Base-by-base conservation (phyloP, 2,113 vertebrate genomes). In the Andinoacara biseriatus region DNA sequence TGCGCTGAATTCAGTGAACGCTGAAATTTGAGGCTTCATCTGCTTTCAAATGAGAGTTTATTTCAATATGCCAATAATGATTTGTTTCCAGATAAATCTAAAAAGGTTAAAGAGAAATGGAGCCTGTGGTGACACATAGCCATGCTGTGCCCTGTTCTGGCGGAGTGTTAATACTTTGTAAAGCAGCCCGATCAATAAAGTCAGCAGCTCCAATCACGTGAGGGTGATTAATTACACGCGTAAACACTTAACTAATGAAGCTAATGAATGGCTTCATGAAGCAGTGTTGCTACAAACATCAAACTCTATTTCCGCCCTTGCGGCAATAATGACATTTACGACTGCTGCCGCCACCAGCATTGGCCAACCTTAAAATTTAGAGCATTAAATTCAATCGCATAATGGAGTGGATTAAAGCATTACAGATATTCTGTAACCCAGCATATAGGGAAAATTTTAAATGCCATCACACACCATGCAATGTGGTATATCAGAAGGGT, bases 261-360 rank as follows among this genome's bases (percentile, higher is more conserved):
- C 72, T 81, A 81, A 87, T 83, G 76, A 87, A 81, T 1, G 33
- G 79, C 77, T 75, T 74, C 72, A 69, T 84, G 31, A 77, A 85
- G 83, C 33, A 26, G 17, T 18, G 6, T 38, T 43, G 40, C 69
- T 49, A 49, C 59, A 85, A 72, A 84, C 63, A 43, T 61, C 52
- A 38, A 26, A 60, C 40, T n/a, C 24, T 4, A 5, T 74, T 40
- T 29, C 26, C 58, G n/a, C 49, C 78, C 83, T 22, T 7, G 13
- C 57, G 60, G 62, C 76, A 29, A 57, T 31, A 46, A 54, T 60
- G 69, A 76, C 65, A 79, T 85, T 69, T 69, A 67, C 22, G 7
- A 14, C 77, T 49, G 17, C 14, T 76, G 67, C 56, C 20, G 26
- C 29, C 10, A 17, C 59, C 15, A 2, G 1, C 78, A 78, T 87